These are phyloP conservation scores for Synergus umbraculus DNA, from an alignment of 2,888 invertebrate genomes.

Conservation along the genomic window DNA sequence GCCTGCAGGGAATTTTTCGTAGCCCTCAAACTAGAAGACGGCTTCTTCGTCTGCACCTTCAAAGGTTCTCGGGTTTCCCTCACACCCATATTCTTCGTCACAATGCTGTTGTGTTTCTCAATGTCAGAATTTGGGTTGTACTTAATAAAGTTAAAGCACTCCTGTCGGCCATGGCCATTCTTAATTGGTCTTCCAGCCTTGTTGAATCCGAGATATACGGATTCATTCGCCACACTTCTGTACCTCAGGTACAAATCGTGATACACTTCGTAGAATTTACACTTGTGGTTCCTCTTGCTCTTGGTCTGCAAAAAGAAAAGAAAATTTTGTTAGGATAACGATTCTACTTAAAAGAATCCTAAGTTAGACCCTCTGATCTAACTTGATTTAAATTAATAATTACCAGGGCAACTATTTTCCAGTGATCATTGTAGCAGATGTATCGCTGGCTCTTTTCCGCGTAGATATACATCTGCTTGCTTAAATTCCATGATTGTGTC, in stretches of 20 bases:
- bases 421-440: conserved; percentile 87
- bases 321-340: not conserved
- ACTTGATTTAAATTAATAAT: conserved; percentile 58
- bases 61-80: conserved; percentile 63
- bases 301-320: conserved; percentile 78
- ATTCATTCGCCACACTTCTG: conserved; percentile 81
- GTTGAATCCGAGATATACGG: conserved; percentile 83
- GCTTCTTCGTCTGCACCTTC: conserved; percentile 77
- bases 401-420: conserved; percentile 86
- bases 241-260: conserved; percentile 83
- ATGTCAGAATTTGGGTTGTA: conserved; percentile 82
- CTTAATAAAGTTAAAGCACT: conserved; percentile 83
- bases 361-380: too few species aligned
- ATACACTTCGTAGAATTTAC: conserved; percentile 83
- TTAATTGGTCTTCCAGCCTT: conserved; percentile 80
- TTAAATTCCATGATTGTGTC: conserved; percentile 82
- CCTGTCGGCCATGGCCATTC: conserved; percentile 76
- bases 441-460: conserved; percentile 86
- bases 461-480: conserved; percentile 82
- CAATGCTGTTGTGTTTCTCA: conserved; percentile 81
- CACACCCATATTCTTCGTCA: conserved; percentile 78
- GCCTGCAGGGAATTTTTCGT: conserved; percentile 64
- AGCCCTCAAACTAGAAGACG: conserved; percentile 65
- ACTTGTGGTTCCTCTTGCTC: conserved; percentile 81
- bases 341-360: too few species aligned